Evolutionary conservation across 2,888 invertebrate species (phyloP), one percentile per base, ranked within the genome.

Genomic region (Eilema depressum): DNA sequence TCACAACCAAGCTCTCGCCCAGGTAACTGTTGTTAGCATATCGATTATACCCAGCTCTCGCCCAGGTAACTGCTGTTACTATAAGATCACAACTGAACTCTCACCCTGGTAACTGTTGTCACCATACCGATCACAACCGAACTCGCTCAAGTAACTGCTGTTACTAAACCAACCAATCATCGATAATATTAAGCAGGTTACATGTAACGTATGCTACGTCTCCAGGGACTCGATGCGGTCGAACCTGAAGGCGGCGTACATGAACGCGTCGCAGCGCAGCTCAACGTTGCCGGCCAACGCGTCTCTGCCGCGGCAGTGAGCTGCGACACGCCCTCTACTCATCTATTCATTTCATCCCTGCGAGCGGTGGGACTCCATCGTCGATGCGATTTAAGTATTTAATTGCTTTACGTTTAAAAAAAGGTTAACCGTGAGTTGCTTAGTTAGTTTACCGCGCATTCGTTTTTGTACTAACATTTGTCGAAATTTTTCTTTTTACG

Each of bases 221-320:
- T 95, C 59, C 95, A 97, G 97, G 94, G 97, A 98, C 90, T 97
- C 97, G 56, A 97, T 97, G 89, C 96, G 97, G 85, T 97, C 97
- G 83, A 96, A 97, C 88, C 92, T 97, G 90, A 97, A 97, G 95
- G 96, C 97, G 80, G 96, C 97, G 86, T 97, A 97, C 90, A 95
- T 97, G 94, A 96, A 96, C 90, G 96, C 96, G 82, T 93, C 94
- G 75, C 98, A 98, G 96, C 97, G 98, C 94, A 98, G 98, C 89
- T 98, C 98, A 80, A 98, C 98, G 84, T 96, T 98, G 92, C 98
- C 98, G 88, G 97, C 98, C 88, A 98, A 98, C 95, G 97, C 97
- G 84, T 97, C 98, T 83, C 96, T 98, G 91, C 96, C 96, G 95
- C 96, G 96, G 76, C 94, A 93, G 89, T 95, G 91, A 92, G 75